phyloP scores from a whole-genome alignment of 2,888 invertebrate species.

The Gari tellinella region DNA sequence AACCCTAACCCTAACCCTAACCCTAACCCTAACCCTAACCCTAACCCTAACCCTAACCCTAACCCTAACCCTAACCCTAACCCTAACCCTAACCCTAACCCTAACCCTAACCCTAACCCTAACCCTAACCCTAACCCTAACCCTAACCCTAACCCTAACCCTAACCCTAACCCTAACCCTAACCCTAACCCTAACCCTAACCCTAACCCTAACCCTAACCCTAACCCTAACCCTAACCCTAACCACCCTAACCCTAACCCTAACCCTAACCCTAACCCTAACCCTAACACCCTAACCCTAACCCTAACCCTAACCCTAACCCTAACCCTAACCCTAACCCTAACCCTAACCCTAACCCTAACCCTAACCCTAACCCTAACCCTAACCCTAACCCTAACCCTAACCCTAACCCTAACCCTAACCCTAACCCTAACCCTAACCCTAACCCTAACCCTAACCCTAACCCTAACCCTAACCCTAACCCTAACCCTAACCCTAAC shows the following conservation, averaged over 20 bases:
- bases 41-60: constrained; percentile 41
- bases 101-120: constrained; percentile 60
- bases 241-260: constrained; percentile 47
- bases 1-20: constrained; percentile 52
- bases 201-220: constrained; percentile 46
- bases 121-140: constrained; percentile 64
- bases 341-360: constrained; percentile 46
- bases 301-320: constrained; percentile 59
- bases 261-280: constrained; percentile 51
- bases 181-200: constrained; percentile 60
- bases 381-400: constrained; percentile 61
- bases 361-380: constrained; percentile 53
- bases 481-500: constrained; percentile 54
- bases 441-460: constrained; percentile 51
- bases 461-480: constrained; percentile 58
- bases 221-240: constrained; percentile 52
- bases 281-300: too few relatives aligned
- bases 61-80: constrained; percentile 59
- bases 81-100: constrained; percentile 52
- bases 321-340: constrained; percentile 51
- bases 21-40: constrained; percentile 59
- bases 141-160: constrained; percentile 66
- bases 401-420: constrained; percentile 62
- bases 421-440: constrained; percentile 62
- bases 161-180: constrained; percentile 56